Evolutionary conservation across 2,797 vertebrate genomes (phyloP).

Genomic region (Onychomys leucogaster): DNA sequence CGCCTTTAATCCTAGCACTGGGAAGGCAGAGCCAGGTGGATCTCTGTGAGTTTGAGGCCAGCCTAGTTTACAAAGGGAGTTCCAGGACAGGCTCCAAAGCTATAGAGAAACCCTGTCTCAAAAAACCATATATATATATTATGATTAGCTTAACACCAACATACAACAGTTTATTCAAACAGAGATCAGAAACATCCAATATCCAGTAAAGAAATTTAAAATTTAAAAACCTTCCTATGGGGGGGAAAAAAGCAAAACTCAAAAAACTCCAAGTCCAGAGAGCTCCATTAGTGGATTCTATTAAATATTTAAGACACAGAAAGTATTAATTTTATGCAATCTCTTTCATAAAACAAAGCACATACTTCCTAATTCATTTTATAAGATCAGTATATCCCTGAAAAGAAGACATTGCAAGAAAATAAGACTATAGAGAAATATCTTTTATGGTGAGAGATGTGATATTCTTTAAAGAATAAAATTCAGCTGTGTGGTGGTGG

Average conservation of each 20-base stretch:
- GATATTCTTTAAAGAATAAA: slow-evolving; percentile 7
- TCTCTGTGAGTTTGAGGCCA: too few species aligned
- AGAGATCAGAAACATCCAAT: not conserved
- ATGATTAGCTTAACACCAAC: not conserved
- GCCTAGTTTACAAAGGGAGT: too few species aligned
- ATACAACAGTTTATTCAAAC: not conserved
- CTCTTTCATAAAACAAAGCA: not conserved
- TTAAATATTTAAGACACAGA: not conserved
- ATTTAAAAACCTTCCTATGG: not conserved
- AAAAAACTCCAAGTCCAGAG: not conserved
- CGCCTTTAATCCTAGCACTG: too few species aligned
- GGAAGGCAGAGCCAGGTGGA: too few species aligned
- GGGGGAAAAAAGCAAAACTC: not conserved
- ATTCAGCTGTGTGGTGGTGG: not conserved
- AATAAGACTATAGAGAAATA: not conserved
- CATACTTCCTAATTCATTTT: not conserved
- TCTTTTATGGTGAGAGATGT: not conserved
- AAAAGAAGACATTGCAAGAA: not conserved
- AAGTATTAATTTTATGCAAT: not conserved
- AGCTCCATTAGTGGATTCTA: not conserved
- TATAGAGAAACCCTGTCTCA: too few species aligned
- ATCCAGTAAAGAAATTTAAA: not conserved
- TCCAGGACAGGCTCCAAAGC: too few species aligned
- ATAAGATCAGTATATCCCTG: not conserved
- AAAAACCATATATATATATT: too few species aligned